Evolutionary conservation across 2,797 vertebrate genomes (phyloP), one percentile per base, ranked within the genome.

Genomic region (Adelosebastes latens): DNA sequence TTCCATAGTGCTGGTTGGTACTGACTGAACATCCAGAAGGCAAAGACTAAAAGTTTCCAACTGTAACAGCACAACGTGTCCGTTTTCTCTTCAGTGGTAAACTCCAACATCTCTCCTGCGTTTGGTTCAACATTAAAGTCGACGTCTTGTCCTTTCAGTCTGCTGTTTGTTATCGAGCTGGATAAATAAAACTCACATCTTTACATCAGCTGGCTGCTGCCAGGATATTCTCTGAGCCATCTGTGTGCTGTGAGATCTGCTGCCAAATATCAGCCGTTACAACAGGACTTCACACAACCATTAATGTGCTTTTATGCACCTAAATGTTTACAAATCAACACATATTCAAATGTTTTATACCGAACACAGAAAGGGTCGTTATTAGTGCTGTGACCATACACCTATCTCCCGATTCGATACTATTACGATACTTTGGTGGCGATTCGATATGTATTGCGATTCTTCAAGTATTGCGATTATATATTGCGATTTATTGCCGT

Each of bases 121-220:
- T 52, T 52, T n/a, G 20, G 18, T 52, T 52, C 12, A 5, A 11
- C 7, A 13, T 58, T 5, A 16, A 24, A 5, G 27, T 70, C 18
- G 9, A 27, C 9, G 11, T 53, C 56, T 10, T 20, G 8, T n/a
- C 31, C 31, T 25, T 16, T 52, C 22, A 31, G 22, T 70, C 70
- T 24, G 42, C 22, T 11, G 39, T 56, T 69, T 32, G 29, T 31
- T 24, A 7, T 3, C 3, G 63, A 85, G 56, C 67, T 12, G 55
- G 70, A 82, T 77, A 82, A 73, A 82, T 65, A 52, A 77, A 76
- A 55, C 34, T 79, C 75, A 64, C 74, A 53, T 87, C 82, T 76
- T 74, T 61, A 77, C 80, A 71, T 87, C 75, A 55, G 65, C 73
- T 9, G 75, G 74, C 79, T 72, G 74, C 79, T 72, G 83, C 79